Percentiles rank a stretch among this genome's conserved stretches.
phyloP scores from a whole-genome alignment of 2,888 invertebrate genomes.

The Drosophila falleni region DNA sequence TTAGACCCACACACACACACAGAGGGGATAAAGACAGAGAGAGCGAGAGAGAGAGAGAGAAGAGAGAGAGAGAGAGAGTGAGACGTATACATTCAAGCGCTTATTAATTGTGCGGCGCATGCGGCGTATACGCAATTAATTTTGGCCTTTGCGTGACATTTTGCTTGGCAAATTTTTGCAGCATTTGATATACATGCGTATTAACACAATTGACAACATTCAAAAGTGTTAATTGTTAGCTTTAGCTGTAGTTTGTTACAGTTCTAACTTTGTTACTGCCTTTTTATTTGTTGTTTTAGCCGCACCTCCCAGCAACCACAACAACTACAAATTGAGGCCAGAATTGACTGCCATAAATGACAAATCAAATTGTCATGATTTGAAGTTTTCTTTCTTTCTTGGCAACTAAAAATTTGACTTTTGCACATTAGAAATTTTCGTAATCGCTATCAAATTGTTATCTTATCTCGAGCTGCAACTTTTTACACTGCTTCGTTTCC shows the following conservation, averaged over 20 bases:
- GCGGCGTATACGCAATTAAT: slow-evolving; percentile 55
- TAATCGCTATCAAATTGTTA: slow-evolving; percentile 26
- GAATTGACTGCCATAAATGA: neutral
- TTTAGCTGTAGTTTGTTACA: neutral
- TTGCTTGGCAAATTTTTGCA: slow-evolving; percentile 1
- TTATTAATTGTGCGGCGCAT: slow-evolving; percentile 51
- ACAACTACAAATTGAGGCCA: neutral
- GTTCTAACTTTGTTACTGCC: neutral
- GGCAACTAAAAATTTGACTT: slow-evolving; percentile 22
- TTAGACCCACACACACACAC: slow-evolving; percentile 21
- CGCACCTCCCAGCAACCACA: neutral
- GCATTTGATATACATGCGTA: slow-evolving; percentile 1
- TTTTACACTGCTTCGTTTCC: neutral
- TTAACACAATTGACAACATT: slow-evolving; percentile 10
- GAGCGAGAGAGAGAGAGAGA: neutral
- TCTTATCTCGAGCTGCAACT: slow-evolving; percentile 29
- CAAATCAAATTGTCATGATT: slow-evolving; percentile 9
- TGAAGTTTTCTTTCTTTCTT: slow-evolving; percentile 6
- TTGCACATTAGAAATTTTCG: slow-evolving; percentile 13
- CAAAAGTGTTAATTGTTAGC: slow-evolving; percentile 18
- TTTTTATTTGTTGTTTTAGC: too few species aligned
- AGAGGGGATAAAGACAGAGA: neutral
- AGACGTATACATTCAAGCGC: neutral
- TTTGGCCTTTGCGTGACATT: slow-evolving; percentile 31
- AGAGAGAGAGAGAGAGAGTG: neutral